These are phyloP conservation scores for Apostichopus japonicus DNA, from an alignment of 35 echinoderm and acorn worm species.

Conservation along the genomic window DNA sequence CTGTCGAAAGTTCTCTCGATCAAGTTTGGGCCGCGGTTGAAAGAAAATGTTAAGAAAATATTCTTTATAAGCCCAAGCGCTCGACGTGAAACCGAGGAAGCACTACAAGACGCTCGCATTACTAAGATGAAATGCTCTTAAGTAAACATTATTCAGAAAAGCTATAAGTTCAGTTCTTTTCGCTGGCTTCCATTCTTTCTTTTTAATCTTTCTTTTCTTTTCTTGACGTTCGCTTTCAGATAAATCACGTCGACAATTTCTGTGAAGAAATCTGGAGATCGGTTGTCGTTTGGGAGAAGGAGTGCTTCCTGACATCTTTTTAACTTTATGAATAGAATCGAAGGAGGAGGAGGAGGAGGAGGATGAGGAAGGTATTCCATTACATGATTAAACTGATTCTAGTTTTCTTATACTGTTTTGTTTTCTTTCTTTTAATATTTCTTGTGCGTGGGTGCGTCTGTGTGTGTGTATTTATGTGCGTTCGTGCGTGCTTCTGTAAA, in stretches of 20 bases:
- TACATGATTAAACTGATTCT: too few relatives aligned
- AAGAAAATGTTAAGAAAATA: background rate
- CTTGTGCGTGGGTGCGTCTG: too few relatives aligned
- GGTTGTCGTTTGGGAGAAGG: constrained; percentile 5
- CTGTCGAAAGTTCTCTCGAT: constrained; percentile 11
- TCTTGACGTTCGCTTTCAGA: constrained; percentile 6
- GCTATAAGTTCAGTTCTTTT: background rate
- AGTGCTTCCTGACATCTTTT: background rate
- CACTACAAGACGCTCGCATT: background rate
- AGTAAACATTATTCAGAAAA: background rate
- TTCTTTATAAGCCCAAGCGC: background rate
- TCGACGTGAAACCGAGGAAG: constrained; percentile 4
- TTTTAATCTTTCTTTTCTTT: background rate
- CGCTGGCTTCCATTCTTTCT: background rate
- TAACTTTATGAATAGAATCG: too few relatives aligned
- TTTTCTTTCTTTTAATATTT: too few relatives aligned
- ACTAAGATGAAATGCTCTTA: background rate
- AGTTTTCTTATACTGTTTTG: too few relatives aligned
- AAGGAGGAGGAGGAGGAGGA: too few relatives aligned
- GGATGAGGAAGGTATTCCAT: too few relatives aligned
- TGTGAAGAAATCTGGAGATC: constrained; percentile 7
- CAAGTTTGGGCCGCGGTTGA: background rate
- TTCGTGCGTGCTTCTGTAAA: too few relatives aligned
- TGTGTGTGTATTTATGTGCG: too few relatives aligned
- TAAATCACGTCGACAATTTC: background rate